Evolutionary conservation across 2,797 vertebrate genomes (phyloP).

Genomic region (Sebastes oblongus): DNA sequence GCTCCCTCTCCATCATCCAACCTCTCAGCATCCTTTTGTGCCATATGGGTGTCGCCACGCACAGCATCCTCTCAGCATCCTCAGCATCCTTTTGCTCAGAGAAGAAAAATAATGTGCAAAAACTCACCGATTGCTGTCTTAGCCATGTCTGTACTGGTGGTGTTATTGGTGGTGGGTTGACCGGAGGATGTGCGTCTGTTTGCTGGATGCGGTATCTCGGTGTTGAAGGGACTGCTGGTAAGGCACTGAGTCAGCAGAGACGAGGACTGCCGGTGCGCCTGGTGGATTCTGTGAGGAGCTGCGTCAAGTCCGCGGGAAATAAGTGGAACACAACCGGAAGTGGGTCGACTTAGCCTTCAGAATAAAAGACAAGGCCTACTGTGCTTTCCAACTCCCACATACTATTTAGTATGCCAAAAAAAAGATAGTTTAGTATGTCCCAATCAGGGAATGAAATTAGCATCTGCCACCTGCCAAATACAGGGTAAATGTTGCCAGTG

Average conservation of each 20-base stretch:
- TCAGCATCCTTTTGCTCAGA: constrained; percentile 19
- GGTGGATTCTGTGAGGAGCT: constrained; percentile 60
- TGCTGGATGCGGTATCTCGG: constrained; percentile 69
- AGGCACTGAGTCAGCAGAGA: constrained; percentile 89
- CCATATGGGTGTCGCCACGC: constrained; percentile 74
- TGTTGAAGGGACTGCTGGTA: constrained; percentile 76
- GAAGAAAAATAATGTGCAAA: neutral
- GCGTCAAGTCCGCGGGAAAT: constrained; percentile 51
- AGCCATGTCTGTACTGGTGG: constrained; percentile 75
- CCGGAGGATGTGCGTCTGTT: constrained; percentile 62
- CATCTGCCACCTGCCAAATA: too few species aligned
- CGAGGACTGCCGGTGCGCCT: constrained; percentile 71
- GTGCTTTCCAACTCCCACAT: too few species aligned
- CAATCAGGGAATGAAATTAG: too few species aligned
- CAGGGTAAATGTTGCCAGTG: too few species aligned
- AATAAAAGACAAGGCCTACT: constrained; percentile 49
- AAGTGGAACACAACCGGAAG: constrained; percentile 33
- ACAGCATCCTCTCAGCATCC: constrained; percentile 22
- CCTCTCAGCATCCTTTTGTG: constrained; percentile 80
- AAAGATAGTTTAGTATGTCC: too few species aligned
- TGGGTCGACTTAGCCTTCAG: neutral
- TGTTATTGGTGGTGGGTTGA: constrained; percentile 29
- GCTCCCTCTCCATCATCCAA: constrained; percentile 67
- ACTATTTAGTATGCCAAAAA: too few species aligned
- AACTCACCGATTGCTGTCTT: constrained; percentile 86